phyloP scores from a whole-genome alignment of 1,140 invertebrate genomes.

The Prorops nasuta region DNA sequence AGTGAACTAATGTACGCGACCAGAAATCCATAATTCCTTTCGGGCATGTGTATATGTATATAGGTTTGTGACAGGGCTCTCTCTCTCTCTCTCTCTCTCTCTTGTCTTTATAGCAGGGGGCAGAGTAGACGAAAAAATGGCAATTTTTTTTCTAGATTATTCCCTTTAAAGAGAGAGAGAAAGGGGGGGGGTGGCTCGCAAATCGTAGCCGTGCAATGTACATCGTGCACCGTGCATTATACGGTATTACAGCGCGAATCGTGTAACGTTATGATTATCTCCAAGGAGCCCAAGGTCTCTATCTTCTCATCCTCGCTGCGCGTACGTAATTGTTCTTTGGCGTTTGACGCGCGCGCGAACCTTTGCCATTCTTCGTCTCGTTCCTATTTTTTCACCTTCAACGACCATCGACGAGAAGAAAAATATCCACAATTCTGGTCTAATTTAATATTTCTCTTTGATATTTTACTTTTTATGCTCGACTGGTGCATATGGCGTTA shows the following conservation, averaged over 20 bases:
- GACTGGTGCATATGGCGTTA: no score
- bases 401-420: no score
- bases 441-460: no score
- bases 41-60: no score
- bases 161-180: not conserved
- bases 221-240: slow-evolving; percentile 38
- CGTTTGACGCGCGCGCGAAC: slow-evolving; percentile 18
- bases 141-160: not conserved
- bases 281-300: slow-evolving; percentile 47
- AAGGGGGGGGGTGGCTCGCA: not conserved
- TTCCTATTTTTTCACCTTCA: slow-evolving; percentile 1
- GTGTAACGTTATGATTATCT: slow-evolving; percentile 51
- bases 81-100: no score
- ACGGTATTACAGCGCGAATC: slow-evolving; percentile 42
- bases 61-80: no score
- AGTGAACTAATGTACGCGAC: no score
- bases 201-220: not conserved
- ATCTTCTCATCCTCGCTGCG: slow-evolving; percentile 34
- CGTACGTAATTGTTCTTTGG: slow-evolving; percentile 41
- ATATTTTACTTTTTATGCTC: no score
- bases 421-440: no score
- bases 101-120: no score
- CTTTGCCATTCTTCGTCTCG: slow-evolving; percentile 5
- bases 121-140: no score
- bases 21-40: no score